A percentile compares a stretch with the other conserved stretches of the same genome.
phyloP scores from a whole-genome alignment of 2,888 invertebrate species.

The Opisthograptis luteolata region DNA sequence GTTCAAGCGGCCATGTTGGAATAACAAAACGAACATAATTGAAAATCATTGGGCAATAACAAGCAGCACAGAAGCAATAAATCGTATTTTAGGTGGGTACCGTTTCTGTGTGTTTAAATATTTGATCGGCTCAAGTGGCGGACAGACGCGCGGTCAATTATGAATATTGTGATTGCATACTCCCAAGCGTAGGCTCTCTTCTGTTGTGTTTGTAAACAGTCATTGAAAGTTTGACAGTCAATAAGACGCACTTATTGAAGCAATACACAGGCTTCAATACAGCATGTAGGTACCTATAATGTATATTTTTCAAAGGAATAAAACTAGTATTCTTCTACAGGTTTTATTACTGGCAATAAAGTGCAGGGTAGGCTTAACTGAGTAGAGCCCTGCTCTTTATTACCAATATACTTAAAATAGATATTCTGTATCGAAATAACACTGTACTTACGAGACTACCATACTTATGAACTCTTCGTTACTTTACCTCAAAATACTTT shows the following conservation, averaged over 20 bases:
- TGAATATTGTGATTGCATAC: slow-evolving; percentile 44
- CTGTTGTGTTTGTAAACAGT: slow-evolving; percentile 59
- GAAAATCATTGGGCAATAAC: slow-evolving; percentile 39
- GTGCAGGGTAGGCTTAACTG: no score
- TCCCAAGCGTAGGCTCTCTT: slow-evolving; percentile 46
- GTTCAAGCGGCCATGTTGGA: slow-evolving; percentile 16
- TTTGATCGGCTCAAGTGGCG: slow-evolving; percentile 43
- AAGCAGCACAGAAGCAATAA: slow-evolving; percentile 34
- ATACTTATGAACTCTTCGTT: no score
- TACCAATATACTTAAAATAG: no score
- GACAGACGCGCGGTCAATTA: slow-evolving; percentile 28
- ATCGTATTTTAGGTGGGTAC: slow-evolving; percentile 39
- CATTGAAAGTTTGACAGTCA: slow-evolving; percentile 41
- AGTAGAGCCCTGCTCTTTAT: no score
- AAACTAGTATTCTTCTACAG: no score
- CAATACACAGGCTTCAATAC: no score
- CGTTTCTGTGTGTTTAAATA: slow-evolving; percentile 44
- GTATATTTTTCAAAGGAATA: no score
- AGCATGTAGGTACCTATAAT: no score
- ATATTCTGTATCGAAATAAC: no score
- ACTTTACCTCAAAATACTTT: no score
- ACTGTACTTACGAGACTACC: no score
- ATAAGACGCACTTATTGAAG: slow-evolving; percentile 8
- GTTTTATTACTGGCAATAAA: no score
- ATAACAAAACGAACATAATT: slow-evolving; percentile 34